Evolutionary conservation across 1,140 invertebrate species (phyloP), one percentile per base, ranked within the genome.

Genomic region (Drosophila pruinosa): DNA sequence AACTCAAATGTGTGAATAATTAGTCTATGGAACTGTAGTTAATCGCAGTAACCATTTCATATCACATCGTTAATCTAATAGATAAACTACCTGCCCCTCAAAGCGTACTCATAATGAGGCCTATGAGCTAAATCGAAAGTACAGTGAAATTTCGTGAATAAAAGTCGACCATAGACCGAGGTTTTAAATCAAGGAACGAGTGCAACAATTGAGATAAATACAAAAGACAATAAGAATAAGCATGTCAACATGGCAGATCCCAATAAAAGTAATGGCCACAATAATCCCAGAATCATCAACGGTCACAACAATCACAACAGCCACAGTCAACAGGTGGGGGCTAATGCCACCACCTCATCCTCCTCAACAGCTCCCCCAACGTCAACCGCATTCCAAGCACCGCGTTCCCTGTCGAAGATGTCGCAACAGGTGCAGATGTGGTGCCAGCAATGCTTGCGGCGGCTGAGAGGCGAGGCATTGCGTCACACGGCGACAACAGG

Each of bases 171-270:
- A 7, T 12, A 43, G 15, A 2, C 3, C 7, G 4, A 52, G 22
- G 41, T 45, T 31, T 53, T 5, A 22, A 48, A 39, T 56, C 59
- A 39, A 22, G 7, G 31, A 1, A 34, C 7, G 19, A 62, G 17
- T 38, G 7, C 12, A 59, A 41, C 28, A 12, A 10, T 15, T 10
- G 22, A 8, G 34, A 17, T 31, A 59, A 50, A n/a, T 8, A 39
- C 1, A 53, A 8, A 38, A 61, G 22, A n/a, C 28, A 53, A 65
- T 63, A 31, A 8, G 39, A 56, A 34, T 62, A 75, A 75, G 34
- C 81, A 85, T 85, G 81, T 71, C 58, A 85, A 67, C 45, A 85
- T 85, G 81, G 71, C 81, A 67, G 70, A 85, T 38, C 24, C 72
- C 47, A 59, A 77, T 31, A 73, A 85, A 36, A 59, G 43, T 45